Conservation (phyloP, 2,888 invertebrate species). For the Eristalis arbustorum region DNA sequence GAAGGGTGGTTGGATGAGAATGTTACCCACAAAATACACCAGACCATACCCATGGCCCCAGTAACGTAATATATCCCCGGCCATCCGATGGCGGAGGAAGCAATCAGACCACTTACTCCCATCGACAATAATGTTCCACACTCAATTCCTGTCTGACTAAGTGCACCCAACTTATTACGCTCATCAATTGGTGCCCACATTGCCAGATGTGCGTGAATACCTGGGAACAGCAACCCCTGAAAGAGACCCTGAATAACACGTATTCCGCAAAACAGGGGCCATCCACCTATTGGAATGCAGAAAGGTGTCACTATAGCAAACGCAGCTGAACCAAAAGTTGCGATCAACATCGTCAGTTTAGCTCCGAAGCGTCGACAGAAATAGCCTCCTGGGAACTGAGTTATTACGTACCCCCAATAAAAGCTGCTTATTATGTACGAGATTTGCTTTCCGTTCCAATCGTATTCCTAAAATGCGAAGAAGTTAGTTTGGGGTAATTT, state of each 20-base stretch:
- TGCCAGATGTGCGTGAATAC: constrained; percentile 84
- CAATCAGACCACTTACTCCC: constrained; percentile 84
- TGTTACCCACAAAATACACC: constrained; percentile 82
- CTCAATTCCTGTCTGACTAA: constrained; percentile 83
- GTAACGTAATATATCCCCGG: constrained; percentile 85
- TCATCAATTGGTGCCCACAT: constrained; percentile 86
- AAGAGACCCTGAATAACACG: constrained; percentile 85
- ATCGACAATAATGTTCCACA: constrained; percentile 85
- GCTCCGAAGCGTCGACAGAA: constrained; percentile 87
- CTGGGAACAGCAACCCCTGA: constrained; percentile 85
- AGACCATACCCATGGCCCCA: constrained; percentile 81
- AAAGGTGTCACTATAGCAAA: constrained; percentile 85
- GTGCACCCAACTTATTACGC: constrained; percentile 83
- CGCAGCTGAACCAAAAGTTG: constrained; percentile 84
- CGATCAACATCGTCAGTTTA: constrained; percentile 82
- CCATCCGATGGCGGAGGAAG: constrained; percentile 84
- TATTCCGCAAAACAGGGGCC: constrained; percentile 83
- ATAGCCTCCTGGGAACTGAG: constrained; percentile 85
- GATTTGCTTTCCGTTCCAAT: constrained; percentile 82
- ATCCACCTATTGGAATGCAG: constrained; percentile 84
- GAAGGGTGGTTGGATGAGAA: constrained; percentile 83
- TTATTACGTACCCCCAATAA: constrained; percentile 88
- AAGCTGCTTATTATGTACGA: constrained; percentile 86
- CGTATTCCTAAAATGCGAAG: constrained; percentile 74
- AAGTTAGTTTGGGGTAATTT: constrained; percentile 63